Conservation (phyloP, 2,888 invertebrate species). For the Gasteruption jaculator region DNA sequence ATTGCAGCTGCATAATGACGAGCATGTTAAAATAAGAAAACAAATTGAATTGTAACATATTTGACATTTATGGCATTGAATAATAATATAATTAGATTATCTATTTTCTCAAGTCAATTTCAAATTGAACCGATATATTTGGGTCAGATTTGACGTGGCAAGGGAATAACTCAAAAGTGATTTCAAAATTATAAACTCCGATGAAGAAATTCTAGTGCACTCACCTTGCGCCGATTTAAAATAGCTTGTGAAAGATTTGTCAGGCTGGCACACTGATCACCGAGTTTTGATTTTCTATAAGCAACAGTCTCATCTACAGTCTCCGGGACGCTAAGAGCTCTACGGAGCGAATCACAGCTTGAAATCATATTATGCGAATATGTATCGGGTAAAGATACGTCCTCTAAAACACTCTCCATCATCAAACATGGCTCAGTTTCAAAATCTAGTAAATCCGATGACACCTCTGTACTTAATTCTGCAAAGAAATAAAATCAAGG, state of each 20-base stretch:
- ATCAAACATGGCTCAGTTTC: slow-evolving; percentile 80
- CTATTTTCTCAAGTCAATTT: no score
- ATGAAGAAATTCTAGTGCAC: neutral
- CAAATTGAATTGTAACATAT: neutral
- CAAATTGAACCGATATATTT: no score
- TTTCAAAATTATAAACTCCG: neutral
- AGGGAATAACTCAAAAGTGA: no score
- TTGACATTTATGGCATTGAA: neutral
- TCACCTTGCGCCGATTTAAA: slow-evolving; percentile 62
- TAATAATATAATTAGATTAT: neutral
- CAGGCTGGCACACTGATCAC: slow-evolving; percentile 62
- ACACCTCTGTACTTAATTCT: slow-evolving; percentile 62
- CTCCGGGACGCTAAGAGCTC: slow-evolving; percentile 45
- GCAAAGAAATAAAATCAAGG: slow-evolving; percentile 20
- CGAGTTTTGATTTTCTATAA: slow-evolving; percentile 31
- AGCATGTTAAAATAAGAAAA: slow-evolving; percentile 1
- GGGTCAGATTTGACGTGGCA: no score
- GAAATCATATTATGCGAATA: slow-evolving; percentile 67
- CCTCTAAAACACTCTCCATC: slow-evolving; percentile 72
- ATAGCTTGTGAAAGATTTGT: slow-evolving; percentile 77
- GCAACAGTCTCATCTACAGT: slow-evolving; percentile 36
- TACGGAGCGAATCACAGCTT: slow-evolving; percentile 54
- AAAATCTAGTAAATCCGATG: slow-evolving; percentile 72
- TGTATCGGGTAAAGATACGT: slow-evolving; percentile 62
- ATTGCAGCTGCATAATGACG: no score